Conservation (phyloP, 2,797 vertebrate genomes). For the Cryptoblepharus egeriae region DNA sequence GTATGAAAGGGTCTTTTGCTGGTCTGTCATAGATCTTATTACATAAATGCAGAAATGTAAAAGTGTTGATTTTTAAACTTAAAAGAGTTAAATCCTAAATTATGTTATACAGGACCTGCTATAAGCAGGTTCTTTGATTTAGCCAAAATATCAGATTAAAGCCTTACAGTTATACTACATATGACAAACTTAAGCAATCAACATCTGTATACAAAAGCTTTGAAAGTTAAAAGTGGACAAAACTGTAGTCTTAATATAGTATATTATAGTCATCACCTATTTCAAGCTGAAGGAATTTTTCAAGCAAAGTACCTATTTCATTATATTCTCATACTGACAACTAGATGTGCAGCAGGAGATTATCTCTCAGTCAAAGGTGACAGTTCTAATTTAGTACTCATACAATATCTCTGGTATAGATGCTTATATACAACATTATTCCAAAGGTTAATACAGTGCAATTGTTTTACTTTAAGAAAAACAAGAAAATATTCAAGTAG, state of each 20-base stretch:
- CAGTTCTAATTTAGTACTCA: conserved; percentile 65
- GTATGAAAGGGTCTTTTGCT: background rate
- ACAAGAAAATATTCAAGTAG: conserved; percentile 80
- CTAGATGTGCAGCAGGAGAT: conserved; percentile 50
- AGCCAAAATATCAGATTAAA: conserved; percentile 58
- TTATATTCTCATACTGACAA: conserved; percentile 30
- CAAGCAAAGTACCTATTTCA: conserved; percentile 35
- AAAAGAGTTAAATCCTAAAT: too few relatives aligned
- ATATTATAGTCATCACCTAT: background rate
- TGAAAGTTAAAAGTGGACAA: background rate
- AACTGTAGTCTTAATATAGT: background rate
- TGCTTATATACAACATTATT: conserved; percentile 70
- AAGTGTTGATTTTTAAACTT: rapidly evolving
- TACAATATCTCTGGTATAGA: conserved; percentile 77
- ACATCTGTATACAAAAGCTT: conserved; percentile 16
- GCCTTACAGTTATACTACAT: conserved; percentile 55
- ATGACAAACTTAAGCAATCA: conserved; percentile 40
- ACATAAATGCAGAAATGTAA: background rate
- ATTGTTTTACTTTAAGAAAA: conserved; percentile 79
- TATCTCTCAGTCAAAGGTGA: conserved; percentile 60
- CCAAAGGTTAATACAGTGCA: conserved; percentile 78
- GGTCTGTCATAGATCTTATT: background rate
- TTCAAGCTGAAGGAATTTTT: conserved; percentile 29
- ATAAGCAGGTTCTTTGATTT: background rate
- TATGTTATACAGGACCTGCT: too few relatives aligned